These are phyloP conservation scores for Galago senegalensis DNA, from an alignment of 2,797 vertebrate species.

Conservation along the genomic window DNA sequence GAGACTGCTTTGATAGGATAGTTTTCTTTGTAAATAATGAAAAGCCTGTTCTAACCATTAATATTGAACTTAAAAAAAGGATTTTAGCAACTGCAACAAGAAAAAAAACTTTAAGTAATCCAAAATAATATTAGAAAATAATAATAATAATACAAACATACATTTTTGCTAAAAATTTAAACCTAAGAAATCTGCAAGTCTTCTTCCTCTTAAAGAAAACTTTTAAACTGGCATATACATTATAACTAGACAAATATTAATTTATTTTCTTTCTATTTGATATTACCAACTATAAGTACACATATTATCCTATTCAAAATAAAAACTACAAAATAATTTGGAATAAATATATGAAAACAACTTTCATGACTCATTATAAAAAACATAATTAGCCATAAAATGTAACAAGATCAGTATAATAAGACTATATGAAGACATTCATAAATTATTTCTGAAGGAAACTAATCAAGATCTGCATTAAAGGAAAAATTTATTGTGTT, in stretches of 20 bases:
- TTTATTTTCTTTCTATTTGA: background rate
- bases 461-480: background rate
- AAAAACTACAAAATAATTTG: background rate
- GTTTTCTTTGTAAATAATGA: background rate
- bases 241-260: background rate
- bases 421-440: background rate
- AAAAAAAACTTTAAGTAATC: background rate
- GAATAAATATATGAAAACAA: background rate
- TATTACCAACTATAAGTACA: background rate
- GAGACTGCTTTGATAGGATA: background rate
- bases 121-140: background rate
- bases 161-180: background rate
- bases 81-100: background rate
- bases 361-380: too few species aligned
- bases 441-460: conserved; percentile 30
- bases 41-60: background rate
- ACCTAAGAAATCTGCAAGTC: background rate
- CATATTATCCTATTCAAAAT: background rate
- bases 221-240: background rate
- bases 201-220: background rate
- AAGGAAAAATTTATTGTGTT: background rate
- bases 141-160: background rate
- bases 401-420: background rate
- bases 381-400: too few species aligned
- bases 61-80: background rate